These are phyloP conservation scores for Sebastes schlegelii DNA, from an alignment of 2,113 vertebrate genomes.

Conservation along the genomic window DNA sequence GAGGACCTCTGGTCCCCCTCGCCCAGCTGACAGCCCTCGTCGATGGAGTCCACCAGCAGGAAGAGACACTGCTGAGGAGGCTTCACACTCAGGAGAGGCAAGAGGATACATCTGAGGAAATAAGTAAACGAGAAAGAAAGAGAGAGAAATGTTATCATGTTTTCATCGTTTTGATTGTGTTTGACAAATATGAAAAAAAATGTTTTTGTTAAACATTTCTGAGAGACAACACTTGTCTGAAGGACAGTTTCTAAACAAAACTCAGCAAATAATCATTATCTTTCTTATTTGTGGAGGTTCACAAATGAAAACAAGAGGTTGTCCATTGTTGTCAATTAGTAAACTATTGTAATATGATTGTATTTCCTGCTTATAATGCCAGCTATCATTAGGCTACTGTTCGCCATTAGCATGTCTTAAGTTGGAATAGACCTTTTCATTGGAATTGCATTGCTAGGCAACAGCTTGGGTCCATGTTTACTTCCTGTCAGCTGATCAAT, in stretches of 20 bases:
- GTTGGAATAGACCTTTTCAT: no score
- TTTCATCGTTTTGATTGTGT: not conserved
- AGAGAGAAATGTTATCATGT: no score
- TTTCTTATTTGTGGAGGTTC: not conserved
- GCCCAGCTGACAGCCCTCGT: conserved; percentile 89
- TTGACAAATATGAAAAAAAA: not conserved
- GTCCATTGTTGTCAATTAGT: not conserved
- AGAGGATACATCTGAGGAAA: conserved; percentile 88
- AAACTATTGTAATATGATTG: not conserved
- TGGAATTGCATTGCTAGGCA: no score
- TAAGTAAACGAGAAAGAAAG: not conserved
- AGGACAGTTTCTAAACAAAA: not conserved
- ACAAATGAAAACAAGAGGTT: not conserved
- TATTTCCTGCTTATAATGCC: not conserved
- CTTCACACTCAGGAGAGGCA: conserved; percentile 91
- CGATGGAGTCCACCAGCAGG: conserved; percentile 93
- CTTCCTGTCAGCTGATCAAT: no score
- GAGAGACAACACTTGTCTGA: not conserved
- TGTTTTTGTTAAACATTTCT: not conserved
- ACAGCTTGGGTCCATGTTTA: no score
- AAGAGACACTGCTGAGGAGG: conserved; percentile 93
- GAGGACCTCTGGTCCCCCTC: conserved; percentile 89
- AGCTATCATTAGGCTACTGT: not conserved
- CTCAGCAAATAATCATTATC: not conserved
- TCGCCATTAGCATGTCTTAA: not conserved